phyloP scores from a whole-genome alignment of 2,888 invertebrate species.

The Drosophila kuntzei region DNA sequence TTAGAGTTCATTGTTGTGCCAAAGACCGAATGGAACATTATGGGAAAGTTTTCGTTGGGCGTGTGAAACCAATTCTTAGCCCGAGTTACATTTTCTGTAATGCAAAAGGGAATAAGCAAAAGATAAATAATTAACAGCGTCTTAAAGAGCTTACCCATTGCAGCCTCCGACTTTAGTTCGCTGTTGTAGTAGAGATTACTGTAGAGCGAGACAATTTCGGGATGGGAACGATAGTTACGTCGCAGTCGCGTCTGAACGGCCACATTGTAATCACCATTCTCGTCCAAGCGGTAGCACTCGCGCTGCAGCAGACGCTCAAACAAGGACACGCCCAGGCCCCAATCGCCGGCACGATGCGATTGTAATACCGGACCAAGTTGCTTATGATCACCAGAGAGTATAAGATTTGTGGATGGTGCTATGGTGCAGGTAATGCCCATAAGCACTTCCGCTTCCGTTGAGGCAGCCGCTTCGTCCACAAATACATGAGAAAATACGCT shows the following conservation, averaged over 20 bases:
- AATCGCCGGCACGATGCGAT: slow-evolving; percentile 81
- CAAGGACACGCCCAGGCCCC: slow-evolving; percentile 86
- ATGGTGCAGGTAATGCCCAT: slow-evolving; percentile 86
- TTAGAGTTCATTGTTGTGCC: slow-evolving; percentile 86
- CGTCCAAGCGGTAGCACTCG: slow-evolving; percentile 83
- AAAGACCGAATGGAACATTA: slow-evolving; percentile 88
- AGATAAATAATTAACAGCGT: neutral
- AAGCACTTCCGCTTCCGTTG: slow-evolving; percentile 89
- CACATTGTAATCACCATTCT: slow-evolving; percentile 85
- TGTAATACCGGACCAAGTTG: slow-evolving; percentile 89
- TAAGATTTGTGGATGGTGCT: slow-evolving; percentile 86
- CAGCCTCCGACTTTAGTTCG: slow-evolving; percentile 86
- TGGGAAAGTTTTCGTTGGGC: slow-evolving; percentile 86
- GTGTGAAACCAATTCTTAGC: slow-evolving; percentile 84
- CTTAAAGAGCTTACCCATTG: slow-evolving; percentile 44
- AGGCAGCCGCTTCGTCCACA: slow-evolving; percentile 92
- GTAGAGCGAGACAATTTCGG: slow-evolving; percentile 88
- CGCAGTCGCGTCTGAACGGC: slow-evolving; percentile 90
- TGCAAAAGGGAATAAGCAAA: neutral
- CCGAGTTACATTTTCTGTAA: slow-evolving; percentile 61
- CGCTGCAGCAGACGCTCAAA: slow-evolving; percentile 89
- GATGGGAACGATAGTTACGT: slow-evolving; percentile 91
- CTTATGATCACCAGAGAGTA: slow-evolving; percentile 90
- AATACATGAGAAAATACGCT: slow-evolving; percentile 88
- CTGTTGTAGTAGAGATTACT: slow-evolving; percentile 90